Evolutionary conservation across 2,888 invertebrate species (phyloP), one percentile per base, ranked within the genome.

Genomic region (Ichneumon xanthorius): DNA sequence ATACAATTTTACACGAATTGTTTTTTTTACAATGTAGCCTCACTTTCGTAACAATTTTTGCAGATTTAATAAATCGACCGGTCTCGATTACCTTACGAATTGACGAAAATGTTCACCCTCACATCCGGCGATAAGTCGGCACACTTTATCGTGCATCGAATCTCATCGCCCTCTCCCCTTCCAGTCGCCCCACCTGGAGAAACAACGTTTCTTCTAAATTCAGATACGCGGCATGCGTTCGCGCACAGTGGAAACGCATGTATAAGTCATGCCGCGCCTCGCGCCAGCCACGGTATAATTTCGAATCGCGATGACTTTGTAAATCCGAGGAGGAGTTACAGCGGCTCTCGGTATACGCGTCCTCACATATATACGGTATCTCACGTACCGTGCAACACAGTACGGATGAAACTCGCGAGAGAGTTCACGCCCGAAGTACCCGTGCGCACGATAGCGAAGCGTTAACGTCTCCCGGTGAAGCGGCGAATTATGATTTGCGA

Each of bases 401-500:
- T 70, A 53, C 63, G 33, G 50, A 63, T 67, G 55, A 83, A 85
- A 79, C 70, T 71, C 75, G 75, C 61, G 63, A 50, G 63, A 80
- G 81, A 78, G 63, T 80, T 82, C 50, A 67, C 79, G 75, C 50
- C 84, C 61, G 61, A 86, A 86, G 71, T 73, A 68, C 68, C 72
- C 58, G 79, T 80, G 78, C 80, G 68, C 82, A 82, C 82, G 84
- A 83, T 85, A 85, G 85, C 67, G 83, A 87, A 87, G 87, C 88
- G 86, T 88, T 88, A 87, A 87, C 87, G 86, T 88, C 87, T 84
- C 85, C 82, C 81, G 67, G 80, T 65, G 71, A 79, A 91, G 88
- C 89, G 87, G 92, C 90, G 90, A 91, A 93, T 93, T 92, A 93
- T 92, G 93, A 93, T 93, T 93, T 93, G 93, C 90, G 92, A 92